A percentile compares a stretch with the other conserved stretches of the same genome.
These are phyloP conservation scores for Leptothorax acervorum DNA, from an alignment of 2,888 invertebrate species.

Conservation along the genomic window DNA sequence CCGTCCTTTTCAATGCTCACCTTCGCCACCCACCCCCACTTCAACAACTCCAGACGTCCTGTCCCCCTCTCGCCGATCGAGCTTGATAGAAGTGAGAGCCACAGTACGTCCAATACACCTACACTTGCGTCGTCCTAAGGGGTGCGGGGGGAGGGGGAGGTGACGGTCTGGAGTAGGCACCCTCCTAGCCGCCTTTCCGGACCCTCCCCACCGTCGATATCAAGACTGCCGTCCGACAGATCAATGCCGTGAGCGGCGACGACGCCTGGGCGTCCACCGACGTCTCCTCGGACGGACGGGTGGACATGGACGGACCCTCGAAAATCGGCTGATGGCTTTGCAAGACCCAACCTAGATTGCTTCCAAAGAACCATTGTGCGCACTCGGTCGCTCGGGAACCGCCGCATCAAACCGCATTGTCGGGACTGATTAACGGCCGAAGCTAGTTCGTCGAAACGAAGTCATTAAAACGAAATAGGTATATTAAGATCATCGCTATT, in stretches of 20 bases:
- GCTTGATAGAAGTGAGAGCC: conserved; percentile 50
- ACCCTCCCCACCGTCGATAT: conserved; percentile 81
- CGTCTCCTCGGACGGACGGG: conserved; percentile 78
- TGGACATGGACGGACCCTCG: conserved; percentile 73
- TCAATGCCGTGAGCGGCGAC: conserved; percentile 85
- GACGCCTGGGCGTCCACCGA: conserved; percentile 83
- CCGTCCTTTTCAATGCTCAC: conserved; percentile 59
- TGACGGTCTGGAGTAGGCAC: conserved; percentile 60
- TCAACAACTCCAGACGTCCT: conserved; percentile 58
- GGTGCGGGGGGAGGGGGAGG: conserved; percentile 48
- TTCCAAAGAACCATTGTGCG: conserved; percentile 57
- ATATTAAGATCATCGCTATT: not conserved
- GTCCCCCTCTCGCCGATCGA: conserved; percentile 41
- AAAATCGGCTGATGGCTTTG: conserved; percentile 59
- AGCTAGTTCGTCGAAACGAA: not conserved
- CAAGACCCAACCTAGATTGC: conserved; percentile 60
- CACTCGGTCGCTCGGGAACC: conserved; percentile 40
- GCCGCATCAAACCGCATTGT: conserved; percentile 32
- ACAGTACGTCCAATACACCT: conserved; percentile 57
- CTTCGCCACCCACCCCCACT: conserved; percentile 53
- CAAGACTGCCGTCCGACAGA: conserved; percentile 85
- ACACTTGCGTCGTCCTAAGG: conserved; percentile 45
- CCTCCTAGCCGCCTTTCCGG: conserved; percentile 73
- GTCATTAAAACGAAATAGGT: conserved; percentile 22
- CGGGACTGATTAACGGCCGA: conserved; percentile 44